Evolutionary conservation across 2,113 vertebrate species (phyloP), one percentile per base, ranked within the genome.

Genomic region (Poecile atricapillus): DNA sequence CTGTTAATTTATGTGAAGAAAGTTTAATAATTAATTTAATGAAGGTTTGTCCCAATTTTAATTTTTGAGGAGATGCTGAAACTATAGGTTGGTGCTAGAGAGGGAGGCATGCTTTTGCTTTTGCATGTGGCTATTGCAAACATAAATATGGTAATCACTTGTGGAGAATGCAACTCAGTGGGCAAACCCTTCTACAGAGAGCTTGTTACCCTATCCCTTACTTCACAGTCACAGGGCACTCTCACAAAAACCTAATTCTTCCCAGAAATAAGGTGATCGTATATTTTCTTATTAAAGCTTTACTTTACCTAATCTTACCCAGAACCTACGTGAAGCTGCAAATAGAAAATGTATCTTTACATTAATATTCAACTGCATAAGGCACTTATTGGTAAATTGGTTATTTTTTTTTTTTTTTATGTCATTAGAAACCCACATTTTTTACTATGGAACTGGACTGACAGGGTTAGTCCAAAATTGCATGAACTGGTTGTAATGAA

Each of bases 361-460:
- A 37, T 64, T 79, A 47, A 84, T 44, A 30, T 83, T 70, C 50
- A 69, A 52, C 17, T 56, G 27, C 75, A 94, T 83, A 94, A 87
- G 70, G 74, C 28, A 52, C 43, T 89, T 87, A 82, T 35, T 96
- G 88, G 92, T 88, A 80, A 85, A 77, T 77, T 81, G 78, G 60
- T 31, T 44, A 24, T 39, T 80, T 83, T 95, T 94, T 93, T 89
- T 83, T 92, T 96, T 96, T 59, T 90, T 82, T 62, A 92, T 96
- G 90, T 92, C 88, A 95, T 77, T 76, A 84, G 88, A 95, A 77
- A 56, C 37, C 30, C 87, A 79, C 60, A 67, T 75, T 94, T 91
- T 96, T 97, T 96, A 91, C 80, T 82, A 37, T 76, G 83, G 67
- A 93, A 91, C 93, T 95, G 78, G 95, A 93, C 83, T 92, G 86